Evolutionary conservation across 2,797 vertebrate genomes (phyloP).

Genomic region (Typhlichthys eigenmanni): DNA sequence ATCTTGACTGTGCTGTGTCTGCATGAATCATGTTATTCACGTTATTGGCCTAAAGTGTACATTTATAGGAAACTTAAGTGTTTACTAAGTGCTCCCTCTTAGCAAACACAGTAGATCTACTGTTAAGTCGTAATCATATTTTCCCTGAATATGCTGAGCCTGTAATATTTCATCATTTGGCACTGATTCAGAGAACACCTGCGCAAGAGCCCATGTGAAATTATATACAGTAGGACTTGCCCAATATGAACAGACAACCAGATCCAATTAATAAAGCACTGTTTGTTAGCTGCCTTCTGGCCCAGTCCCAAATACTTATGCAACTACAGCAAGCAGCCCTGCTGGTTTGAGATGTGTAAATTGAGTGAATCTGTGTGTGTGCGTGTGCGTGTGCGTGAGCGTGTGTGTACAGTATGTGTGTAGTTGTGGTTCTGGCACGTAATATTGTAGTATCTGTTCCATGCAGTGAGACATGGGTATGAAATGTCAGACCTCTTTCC

Average conservation of each 20-base stretch:
- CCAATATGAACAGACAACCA: conserved; percentile 56
- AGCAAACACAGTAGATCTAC: conserved; percentile 33
- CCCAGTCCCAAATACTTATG: conserved; percentile 37
- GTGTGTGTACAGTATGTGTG: background rate
- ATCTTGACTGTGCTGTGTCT: background rate
- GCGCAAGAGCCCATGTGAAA: conserved; percentile 56
- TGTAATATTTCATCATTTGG: conserved; percentile 45
- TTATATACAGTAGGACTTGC: conserved; percentile 39
- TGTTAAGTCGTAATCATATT: conserved; percentile 29
- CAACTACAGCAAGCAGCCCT: conserved; percentile 26
- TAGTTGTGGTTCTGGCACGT: conserved; percentile 3
- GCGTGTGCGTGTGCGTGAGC: conserved; percentile 1
- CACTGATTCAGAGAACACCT: conserved; percentile 41
- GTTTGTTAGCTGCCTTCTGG: conserved; percentile 52
- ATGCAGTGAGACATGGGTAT: conserved; percentile 17
- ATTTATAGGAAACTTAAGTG: conserved; percentile 14
- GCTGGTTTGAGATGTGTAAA: background rate
- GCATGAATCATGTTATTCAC: conserved; percentile 1
- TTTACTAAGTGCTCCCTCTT: conserved; percentile 12
- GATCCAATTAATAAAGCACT: conserved; percentile 64
- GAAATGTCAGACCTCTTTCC: conserved; percentile 10
- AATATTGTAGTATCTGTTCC: conserved; percentile 11
- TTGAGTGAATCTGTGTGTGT: background rate
- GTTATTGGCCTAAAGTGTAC: conserved; percentile 9
- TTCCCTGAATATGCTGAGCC: conserved; percentile 45